Evolutionary conservation across 2,888 invertebrate species (phyloP).

Genomic region (Tenthredo amoena): DNA sequence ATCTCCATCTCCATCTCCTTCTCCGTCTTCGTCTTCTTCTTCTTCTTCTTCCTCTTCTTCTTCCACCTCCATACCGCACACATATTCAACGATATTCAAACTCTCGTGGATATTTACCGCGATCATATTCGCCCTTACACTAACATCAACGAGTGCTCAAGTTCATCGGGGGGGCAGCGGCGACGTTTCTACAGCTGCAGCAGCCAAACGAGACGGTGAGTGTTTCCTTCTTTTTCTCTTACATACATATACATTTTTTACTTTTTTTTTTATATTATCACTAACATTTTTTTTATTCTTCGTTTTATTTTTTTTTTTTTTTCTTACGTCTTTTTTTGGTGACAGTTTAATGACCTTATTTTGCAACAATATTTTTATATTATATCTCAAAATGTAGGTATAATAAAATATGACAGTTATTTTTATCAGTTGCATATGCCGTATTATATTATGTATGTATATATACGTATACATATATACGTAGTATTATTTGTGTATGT

Average conservation of each 20-base stretch:
- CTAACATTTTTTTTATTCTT: background rate
- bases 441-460: background rate
- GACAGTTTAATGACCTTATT: background rate
- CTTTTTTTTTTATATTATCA: background rate
- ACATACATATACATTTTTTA: background rate
- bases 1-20: constrained; percentile 54
- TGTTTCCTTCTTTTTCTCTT: background rate
- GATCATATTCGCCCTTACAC: background rate
- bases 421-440: background rate
- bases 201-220: constrained; percentile 7
- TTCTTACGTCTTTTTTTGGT: background rate
- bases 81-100: constrained; percentile 21
- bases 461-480: background rate
- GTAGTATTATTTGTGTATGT: background rate
- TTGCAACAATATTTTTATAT: background rate
- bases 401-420: background rate
- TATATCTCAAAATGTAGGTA: background rate
- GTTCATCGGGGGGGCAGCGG: background rate
- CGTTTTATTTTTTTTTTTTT: background rate
- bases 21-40: background rate
- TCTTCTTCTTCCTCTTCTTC: background rate
- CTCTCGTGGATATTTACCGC: constrained; percentile 22
- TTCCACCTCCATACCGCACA: background rate
- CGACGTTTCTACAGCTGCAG: background rate
- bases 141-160: constrained; percentile 19